Percentiles rank a stretch among this genome's conserved stretches.
Conservation (phyloP, 2,797 vertebrate species). For the Chaetodon trifasciatus region DNA sequence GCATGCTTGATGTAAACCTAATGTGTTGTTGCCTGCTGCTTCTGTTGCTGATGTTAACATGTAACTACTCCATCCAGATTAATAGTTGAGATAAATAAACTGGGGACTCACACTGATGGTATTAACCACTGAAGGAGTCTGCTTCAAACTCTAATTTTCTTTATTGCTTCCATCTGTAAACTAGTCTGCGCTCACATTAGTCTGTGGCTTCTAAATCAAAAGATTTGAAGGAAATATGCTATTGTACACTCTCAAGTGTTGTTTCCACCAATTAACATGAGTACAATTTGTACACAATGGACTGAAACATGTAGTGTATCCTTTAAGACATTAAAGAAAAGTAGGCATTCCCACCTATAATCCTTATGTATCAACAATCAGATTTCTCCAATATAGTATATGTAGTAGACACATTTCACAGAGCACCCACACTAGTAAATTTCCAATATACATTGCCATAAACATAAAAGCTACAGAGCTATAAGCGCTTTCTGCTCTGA, state of each 20-base stretch:
- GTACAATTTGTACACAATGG: not conserved
- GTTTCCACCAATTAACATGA: not conserved
- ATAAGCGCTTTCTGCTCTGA: constrained; percentile 18
- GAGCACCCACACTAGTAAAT: constrained; percentile 35
- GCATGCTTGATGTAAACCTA: constrained; percentile 24
- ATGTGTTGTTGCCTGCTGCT: constrained; percentile 20
- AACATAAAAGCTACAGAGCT: constrained; percentile 48
- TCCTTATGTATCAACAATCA: constrained; percentile 2
- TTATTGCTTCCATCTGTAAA: constrained; percentile 27
- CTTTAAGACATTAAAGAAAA: not conserved
- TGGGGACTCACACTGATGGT: not conserved
- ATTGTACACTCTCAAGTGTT: not conserved
- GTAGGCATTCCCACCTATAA: constrained; percentile 3
- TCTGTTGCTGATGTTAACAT: constrained; percentile 12
- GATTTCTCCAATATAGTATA: not conserved
- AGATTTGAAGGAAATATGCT: not conserved
- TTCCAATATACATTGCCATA: constrained; percentile 50
- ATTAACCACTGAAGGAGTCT: constrained; percentile 9
- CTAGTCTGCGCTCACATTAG: constrained; percentile 6
- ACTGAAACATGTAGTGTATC: not conserved
- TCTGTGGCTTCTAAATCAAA: not conserved
- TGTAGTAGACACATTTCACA: constrained; percentile 22
- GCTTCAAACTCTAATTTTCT: constrained; percentile 10
- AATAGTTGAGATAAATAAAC: constrained; percentile 19
- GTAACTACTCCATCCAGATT: constrained; percentile 19